Conservation (phyloP, 2,888 invertebrate genomes). For the Eupithecia dodoneata region DNA sequence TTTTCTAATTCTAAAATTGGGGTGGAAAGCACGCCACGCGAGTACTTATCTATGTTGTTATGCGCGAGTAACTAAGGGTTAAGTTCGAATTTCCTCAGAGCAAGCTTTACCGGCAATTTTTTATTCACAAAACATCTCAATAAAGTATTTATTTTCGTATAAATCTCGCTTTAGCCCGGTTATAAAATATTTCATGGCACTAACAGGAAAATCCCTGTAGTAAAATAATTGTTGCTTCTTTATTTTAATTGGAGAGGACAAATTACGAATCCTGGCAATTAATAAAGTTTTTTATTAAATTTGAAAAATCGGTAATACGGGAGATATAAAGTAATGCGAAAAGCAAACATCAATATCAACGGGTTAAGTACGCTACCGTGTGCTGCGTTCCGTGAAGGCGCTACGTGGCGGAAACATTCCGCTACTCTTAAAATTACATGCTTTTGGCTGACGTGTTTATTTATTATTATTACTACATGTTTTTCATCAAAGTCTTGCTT, state of each 20-base stretch:
- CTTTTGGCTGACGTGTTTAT: neutral
- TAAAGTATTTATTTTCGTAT: constrained; percentile 36
- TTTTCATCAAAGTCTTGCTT: neutral
- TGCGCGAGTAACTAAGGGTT: too few species aligned
- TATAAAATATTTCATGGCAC: constrained; percentile 26
- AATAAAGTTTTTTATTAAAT: constrained; percentile 5
- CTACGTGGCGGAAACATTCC: neutral
- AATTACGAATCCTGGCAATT: constrained; percentile 19
- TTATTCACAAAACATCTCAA: constrained; percentile 26
- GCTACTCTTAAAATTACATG: neutral
- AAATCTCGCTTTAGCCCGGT: constrained; percentile 29
- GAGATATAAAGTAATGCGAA: constrained; percentile 12
- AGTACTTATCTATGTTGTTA: too few species aligned
- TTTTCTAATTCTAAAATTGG: too few species aligned
- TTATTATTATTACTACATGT: neutral
- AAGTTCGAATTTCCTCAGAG: too few species aligned
- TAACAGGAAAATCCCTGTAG: constrained; percentile 21
- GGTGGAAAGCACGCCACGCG: too few species aligned
- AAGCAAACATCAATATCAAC: constrained; percentile 17
- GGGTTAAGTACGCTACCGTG: constrained; percentile 16
- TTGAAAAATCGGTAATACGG: constrained; percentile 4
- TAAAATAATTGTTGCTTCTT: constrained; percentile 33
- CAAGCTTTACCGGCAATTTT: too few species aligned
- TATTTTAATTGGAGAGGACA: constrained; percentile 35
- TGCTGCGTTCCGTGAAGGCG: constrained; percentile 14